Conservation (phyloP, 2,888 invertebrate species). For the Tetramorium bicarinatum region DNA sequence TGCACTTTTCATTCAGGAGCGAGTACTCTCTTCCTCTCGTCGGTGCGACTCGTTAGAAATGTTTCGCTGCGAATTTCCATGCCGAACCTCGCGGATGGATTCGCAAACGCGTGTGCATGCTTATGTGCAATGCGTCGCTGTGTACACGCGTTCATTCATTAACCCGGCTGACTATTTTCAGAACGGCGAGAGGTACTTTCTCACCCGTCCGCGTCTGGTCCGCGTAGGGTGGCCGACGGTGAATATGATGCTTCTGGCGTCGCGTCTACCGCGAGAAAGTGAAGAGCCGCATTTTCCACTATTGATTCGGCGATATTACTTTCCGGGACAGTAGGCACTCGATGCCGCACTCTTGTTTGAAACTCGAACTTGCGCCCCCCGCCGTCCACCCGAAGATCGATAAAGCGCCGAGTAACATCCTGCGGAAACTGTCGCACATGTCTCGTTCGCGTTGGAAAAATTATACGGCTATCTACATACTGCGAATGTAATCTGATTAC, state of each 20-base stretch:
- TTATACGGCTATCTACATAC: neutral
- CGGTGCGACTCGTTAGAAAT: constrained; percentile 12
- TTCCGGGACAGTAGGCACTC: constrained; percentile 44
- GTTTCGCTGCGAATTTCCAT: neutral
- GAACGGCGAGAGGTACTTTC: constrained; percentile 1
- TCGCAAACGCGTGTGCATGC: neutral
- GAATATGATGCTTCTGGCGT: neutral
- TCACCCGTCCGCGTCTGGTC: neutral
- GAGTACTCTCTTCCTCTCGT: neutral
- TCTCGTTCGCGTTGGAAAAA: constrained; percentile 33
- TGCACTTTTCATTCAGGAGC: constrained; percentile 50
- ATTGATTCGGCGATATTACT: constrained; percentile 64
- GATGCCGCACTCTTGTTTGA: constrained; percentile 63
- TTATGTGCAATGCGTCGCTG: neutral
- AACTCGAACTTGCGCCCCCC: constrained; percentile 63
- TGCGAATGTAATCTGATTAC: neutral
- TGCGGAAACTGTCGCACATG: constrained; percentile 49
- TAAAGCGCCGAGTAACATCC: constrained; percentile 54
- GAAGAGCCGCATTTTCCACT: constrained; percentile 22
- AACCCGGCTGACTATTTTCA: constrained; percentile 26
- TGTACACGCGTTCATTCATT: constrained; percentile 27
- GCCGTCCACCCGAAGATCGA: constrained; percentile 62
- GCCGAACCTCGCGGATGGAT: neutral
- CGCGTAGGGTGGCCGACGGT: neutral
- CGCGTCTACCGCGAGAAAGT: neutral